Evolutionary conservation across 2,888 invertebrate species (phyloP).

Genomic region (Amblyjoppa fuscipennis): DNA sequence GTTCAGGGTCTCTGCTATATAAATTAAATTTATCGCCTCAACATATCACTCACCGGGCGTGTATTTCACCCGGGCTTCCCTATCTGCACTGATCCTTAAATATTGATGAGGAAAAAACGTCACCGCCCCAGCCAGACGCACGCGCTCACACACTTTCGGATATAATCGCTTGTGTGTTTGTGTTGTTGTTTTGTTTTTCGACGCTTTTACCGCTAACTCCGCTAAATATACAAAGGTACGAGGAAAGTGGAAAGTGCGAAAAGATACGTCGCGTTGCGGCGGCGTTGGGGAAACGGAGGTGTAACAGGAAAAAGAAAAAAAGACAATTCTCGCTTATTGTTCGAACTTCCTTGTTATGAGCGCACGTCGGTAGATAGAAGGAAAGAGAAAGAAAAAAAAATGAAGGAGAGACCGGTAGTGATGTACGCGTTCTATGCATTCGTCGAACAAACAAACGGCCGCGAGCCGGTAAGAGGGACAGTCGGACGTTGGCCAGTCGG

Average conservation of each 20-base stretch:
- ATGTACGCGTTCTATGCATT: constrained; percentile 25
- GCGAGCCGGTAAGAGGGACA: constrained; percentile 19
- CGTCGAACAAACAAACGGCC: constrained; percentile 67
- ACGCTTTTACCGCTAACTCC: background rate
- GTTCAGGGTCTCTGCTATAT: background rate
- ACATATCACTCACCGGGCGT: constrained; percentile 3
- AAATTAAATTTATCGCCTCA: constrained; percentile 12
- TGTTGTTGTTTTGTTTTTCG: background rate
- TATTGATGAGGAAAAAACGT: constrained; percentile 25
- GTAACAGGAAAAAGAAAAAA: constrained; percentile 29
- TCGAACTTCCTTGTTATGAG: constrained; percentile 77
- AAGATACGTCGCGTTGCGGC: constrained; percentile 58
- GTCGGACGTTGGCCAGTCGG: constrained; percentile 65
- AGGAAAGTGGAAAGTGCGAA: constrained; percentile 25
- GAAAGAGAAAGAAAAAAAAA: constrained; percentile 10
- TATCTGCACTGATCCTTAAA: constrained; percentile 11
- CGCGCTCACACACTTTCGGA: background rate
- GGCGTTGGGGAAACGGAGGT: constrained; percentile 31
- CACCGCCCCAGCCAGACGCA: background rate
- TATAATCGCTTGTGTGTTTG: constrained; percentile 2
- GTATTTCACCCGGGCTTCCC: background rate
- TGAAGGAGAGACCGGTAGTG: constrained; percentile 72
- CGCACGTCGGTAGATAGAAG: background rate
- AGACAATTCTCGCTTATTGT: constrained; percentile 74
- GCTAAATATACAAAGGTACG: constrained; percentile 2